phyloP scores from a whole-genome alignment of 1,140 invertebrate genomes.

The Yoshiicerus persimilis region DNA sequence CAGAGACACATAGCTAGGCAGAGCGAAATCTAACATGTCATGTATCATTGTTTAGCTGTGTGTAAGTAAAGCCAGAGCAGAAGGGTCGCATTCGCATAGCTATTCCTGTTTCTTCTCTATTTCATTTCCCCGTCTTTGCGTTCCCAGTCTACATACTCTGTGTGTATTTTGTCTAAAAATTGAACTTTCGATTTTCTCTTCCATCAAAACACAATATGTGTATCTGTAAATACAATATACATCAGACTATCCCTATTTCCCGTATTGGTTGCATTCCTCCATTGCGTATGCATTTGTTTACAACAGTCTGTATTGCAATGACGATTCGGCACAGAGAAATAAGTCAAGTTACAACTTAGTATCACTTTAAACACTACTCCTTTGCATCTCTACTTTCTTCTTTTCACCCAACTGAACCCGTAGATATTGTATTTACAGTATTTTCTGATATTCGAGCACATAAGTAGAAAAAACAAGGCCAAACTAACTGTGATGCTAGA shows the following conservation, averaged over 20 bases:
- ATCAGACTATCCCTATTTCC: not conserved
- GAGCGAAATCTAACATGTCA: not conserved
- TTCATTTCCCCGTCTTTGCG: too few relatives aligned
- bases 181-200: not conserved
- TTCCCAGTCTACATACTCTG: too few relatives aligned
- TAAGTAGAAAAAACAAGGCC: not conserved
- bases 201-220: not conserved
- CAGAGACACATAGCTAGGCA: not conserved
- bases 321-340: not conserved
- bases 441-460: not conserved
- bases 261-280: not conserved
- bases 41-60: not conserved
- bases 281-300: not conserved
- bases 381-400: not conserved
- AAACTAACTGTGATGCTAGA: too few relatives aligned
- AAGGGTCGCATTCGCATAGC: too few relatives aligned
- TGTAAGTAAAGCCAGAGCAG: too few relatives aligned
- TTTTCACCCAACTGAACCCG: too few relatives aligned
- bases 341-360: not conserved
- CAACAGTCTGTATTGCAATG: too few relatives aligned
- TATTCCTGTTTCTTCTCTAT: too few relatives aligned
- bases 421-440: not conserved
- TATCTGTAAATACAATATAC: not conserved
- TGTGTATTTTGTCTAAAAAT: not conserved
- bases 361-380: not conserved